These are phyloP conservation scores for Lasioglossum albipes DNA, from an alignment of 1,140 invertebrate species.

Conservation along the genomic window DNA sequence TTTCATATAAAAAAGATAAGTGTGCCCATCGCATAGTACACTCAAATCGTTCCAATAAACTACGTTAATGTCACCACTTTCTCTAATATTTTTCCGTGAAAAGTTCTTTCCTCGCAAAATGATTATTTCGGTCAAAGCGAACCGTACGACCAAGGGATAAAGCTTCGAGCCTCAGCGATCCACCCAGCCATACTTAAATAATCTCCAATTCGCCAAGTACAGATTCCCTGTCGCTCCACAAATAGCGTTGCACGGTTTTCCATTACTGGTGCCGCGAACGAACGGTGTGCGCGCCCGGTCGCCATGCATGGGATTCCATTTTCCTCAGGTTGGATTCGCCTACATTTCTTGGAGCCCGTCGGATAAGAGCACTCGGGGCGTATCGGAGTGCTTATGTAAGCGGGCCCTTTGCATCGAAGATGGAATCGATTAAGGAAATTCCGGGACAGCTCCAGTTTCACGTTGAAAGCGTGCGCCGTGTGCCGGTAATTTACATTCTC, in stretches of 20 bases:
- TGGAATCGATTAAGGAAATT: conserved; percentile 16
- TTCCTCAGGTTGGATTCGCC: not conserved
- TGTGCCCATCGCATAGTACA: too few relatives aligned
- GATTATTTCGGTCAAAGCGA: too few relatives aligned
- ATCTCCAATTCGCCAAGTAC: not conserved
- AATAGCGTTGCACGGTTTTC: not conserved
- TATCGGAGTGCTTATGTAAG: not conserved
- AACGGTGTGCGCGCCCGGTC: not conserved
- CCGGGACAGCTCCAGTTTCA: not conserved
- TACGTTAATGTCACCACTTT: too few relatives aligned
- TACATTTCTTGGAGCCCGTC: not conserved
- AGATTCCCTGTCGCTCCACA: not conserved
- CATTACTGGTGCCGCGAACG: not conserved
- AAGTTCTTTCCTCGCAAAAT: too few relatives aligned
- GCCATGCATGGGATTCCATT: not conserved
- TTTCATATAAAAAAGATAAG: too few relatives aligned
- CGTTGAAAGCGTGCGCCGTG: not conserved
- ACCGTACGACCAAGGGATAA: too few relatives aligned
- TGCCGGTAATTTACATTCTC: conserved; percentile 2
- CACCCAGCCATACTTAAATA: too few relatives aligned
- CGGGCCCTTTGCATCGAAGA: not conserved
- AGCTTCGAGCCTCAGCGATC: too few relatives aligned
- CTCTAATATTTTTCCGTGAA: too few relatives aligned
- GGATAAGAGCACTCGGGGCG: not conserved
- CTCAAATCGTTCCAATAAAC: too few relatives aligned